phyloP scores from a whole-genome alignment of 2,888 invertebrate genomes.

The Cataglyphis albicans region DNA sequence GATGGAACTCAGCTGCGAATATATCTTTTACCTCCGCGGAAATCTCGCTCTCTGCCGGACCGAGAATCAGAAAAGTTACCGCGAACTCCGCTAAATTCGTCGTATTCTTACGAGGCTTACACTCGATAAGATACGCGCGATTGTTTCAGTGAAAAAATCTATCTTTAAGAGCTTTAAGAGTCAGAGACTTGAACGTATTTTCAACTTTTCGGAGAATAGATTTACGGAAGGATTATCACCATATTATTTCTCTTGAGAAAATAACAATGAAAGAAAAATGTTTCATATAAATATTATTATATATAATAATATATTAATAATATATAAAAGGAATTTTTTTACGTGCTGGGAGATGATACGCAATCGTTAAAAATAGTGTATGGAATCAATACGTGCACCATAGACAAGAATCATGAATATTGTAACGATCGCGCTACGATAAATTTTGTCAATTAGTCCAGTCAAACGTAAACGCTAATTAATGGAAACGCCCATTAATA shows the following conservation, averaged over 20 bases:
- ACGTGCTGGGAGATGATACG: too few relatives aligned
- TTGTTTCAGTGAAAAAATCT: slow-evolving; percentile 27
- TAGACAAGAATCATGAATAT: not conserved
- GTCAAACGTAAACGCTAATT: slow-evolving; percentile 37
- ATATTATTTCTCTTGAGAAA: not conserved
- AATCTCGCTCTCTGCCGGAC: slow-evolving; percentile 14
- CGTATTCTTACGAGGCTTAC: slow-evolving; percentile 25
- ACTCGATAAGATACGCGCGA: slow-evolving; percentile 41
- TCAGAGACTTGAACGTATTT: slow-evolving; percentile 14
- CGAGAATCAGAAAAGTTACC: slow-evolving; percentile 24
- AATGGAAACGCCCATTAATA: slow-evolving; percentile 32
- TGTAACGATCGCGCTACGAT: not conserved
- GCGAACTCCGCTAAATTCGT: slow-evolving; percentile 48
- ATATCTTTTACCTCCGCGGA: slow-evolving; percentile 40
- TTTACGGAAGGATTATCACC: not conserved
- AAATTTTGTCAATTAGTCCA: slow-evolving; percentile 33
- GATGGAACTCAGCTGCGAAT: slow-evolving; percentile 37
- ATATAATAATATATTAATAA: too few relatives aligned
- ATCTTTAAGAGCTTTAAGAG: not conserved
- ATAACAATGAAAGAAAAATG: not conserved
- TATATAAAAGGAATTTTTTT: not conserved
- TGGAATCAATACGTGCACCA: not conserved
- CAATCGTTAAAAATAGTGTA: too few relatives aligned
- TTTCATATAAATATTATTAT: not conserved
- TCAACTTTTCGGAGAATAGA: not conserved